Evolutionary conservation across 2,113 vertebrate species (phyloP).

Genomic region (Centrocercus urophasianus): DNA sequence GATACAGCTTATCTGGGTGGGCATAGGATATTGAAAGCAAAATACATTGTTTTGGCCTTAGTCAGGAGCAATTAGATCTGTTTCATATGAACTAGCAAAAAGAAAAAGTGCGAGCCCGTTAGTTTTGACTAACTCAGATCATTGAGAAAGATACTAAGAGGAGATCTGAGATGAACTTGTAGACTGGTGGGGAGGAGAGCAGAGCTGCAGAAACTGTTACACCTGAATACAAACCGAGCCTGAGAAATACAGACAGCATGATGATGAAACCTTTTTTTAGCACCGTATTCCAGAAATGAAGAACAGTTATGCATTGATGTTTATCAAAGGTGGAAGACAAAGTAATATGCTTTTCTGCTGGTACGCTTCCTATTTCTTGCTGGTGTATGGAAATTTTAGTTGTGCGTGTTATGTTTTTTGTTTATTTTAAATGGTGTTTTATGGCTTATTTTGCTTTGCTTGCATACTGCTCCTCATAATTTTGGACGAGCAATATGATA

Average conservation of each 20-base stretch:
- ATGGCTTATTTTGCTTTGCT: constrained; percentile 11
- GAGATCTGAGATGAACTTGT: not conserved
- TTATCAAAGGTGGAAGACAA: constrained; percentile 29
- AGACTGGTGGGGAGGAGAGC: not conserved
- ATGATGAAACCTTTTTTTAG: constrained; percentile 12
- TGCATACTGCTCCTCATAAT: not conserved
- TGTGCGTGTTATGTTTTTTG: not conserved
- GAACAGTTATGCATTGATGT: not conserved
- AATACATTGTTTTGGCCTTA: constrained; percentile 19
- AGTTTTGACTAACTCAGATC: not conserved
- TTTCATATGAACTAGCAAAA: not conserved
- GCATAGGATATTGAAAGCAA: not conserved
- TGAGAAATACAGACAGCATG: not conserved
- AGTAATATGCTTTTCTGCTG: constrained; percentile 46
- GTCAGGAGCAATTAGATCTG: not conserved
- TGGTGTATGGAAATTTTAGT: not conserved
- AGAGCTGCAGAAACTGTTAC: constrained; percentile 13
- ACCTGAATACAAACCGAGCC: not conserved
- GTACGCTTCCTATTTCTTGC: not conserved
- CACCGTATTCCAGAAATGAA: constrained; percentile 35
- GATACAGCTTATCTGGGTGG: not conserved
- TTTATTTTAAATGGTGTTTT: constrained; percentile 35
- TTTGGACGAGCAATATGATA: not conserved
- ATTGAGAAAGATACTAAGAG: not conserved
- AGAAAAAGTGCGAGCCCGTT: not conserved